phyloP scores from a whole-genome alignment of 1,140 invertebrate genomes.

The Palaemon carinicauda region DNA sequence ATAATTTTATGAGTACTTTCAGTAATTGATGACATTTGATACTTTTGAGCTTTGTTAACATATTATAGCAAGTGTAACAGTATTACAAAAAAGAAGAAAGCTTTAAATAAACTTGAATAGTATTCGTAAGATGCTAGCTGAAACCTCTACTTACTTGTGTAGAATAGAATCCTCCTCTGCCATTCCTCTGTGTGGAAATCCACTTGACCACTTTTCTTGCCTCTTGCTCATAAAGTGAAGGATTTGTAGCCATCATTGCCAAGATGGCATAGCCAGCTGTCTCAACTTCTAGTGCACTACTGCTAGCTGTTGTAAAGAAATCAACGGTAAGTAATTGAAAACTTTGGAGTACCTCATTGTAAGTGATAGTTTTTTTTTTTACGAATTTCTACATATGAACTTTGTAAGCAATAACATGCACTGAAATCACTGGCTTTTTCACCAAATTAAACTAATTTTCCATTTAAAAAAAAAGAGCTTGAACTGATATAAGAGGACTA shows the following conservation, averaged over 20 bases:
- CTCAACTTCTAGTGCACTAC: constrained; percentile 63
- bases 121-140: background rate
- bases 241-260: background rate
- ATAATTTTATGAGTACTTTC: constrained; percentile 81
- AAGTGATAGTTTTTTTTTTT: constrained; percentile 51
- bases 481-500: too few relatives aligned
- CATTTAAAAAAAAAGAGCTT: too few relatives aligned
- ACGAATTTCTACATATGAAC: too few relatives aligned
- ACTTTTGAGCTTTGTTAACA: background rate
- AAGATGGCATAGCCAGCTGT: constrained; percentile 33
- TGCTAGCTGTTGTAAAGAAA: constrained; percentile 62
- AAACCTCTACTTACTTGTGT: constrained; percentile 72
- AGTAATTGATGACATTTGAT: constrained; percentile 65
- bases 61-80: background rate
- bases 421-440: too few relatives aligned
- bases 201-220: constrained; percentile 70
- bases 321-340: background rate
- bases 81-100: background rate
- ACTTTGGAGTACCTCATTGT: background rate
- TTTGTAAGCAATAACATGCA: too few relatives aligned
- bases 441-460: too few relatives aligned
- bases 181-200: constrained; percentile 72
- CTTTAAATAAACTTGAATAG: too few relatives aligned
- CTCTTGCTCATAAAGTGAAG: background rate
- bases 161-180: constrained; percentile 78